A percentile compares a stretch with the other conserved stretches of the same genome.
phyloP scores from a whole-genome alignment of 2,888 invertebrate species.

The Adela reaumurella region DNA sequence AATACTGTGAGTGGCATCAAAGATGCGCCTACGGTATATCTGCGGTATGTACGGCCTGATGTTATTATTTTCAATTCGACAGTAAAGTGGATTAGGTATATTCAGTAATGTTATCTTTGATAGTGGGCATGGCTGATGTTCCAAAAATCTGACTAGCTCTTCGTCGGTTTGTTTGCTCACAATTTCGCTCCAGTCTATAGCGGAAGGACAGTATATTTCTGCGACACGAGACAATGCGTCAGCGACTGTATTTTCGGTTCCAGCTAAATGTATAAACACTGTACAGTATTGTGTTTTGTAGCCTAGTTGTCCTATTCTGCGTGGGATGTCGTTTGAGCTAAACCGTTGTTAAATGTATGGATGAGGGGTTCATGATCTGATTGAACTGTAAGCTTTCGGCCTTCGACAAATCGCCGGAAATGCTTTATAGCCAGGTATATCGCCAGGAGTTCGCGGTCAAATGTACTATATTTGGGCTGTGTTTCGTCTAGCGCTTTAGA shows the following conservation, averaged over 20 bases:
- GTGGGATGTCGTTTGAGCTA: no score
- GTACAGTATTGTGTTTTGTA: no score
- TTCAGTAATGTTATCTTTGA: neutral
- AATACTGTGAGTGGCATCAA: neutral
- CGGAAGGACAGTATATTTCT: neutral
- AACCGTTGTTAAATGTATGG: no score
- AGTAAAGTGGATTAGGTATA: neutral
- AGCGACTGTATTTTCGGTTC: neutral
- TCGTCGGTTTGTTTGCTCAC: conserved; percentile 1
- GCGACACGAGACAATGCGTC: conserved; percentile 1
- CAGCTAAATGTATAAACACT: neutral
- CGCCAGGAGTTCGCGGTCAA: conserved; percentile 6
- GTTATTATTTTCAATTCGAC: neutral
- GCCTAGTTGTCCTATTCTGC: no score
- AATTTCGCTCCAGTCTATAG: neutral
- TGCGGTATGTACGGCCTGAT: conserved; percentile 1
- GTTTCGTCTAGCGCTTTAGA: conserved; percentile 5
- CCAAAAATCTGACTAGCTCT: neutral
- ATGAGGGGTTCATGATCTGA: no score
- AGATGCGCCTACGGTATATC: neutral
- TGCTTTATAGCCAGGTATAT: conserved; percentile 6
- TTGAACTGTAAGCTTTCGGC: neutral
- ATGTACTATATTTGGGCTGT: conserved; percentile 5
- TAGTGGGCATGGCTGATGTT: neutral
- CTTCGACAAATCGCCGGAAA: conserved; percentile 6